A percentile compares a stretch with the other conserved stretches of the same genome.
Evolutionary conservation across 2,797 vertebrate species (phyloP).

Genomic region (Phoebastria nigripes): DNA sequence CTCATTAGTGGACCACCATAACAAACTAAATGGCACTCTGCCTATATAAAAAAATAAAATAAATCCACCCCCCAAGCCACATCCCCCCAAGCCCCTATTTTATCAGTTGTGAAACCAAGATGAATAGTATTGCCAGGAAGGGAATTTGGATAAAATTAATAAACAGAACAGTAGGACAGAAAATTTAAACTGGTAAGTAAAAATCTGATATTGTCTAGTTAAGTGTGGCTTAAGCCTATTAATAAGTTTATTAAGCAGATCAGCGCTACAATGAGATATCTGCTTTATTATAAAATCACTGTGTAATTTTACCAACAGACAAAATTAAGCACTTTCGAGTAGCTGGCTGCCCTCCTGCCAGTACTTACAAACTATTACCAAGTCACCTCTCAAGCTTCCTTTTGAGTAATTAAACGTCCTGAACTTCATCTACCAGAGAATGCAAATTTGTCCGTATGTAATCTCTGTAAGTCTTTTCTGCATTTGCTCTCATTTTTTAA

Average conservation of each 20-base stretch:
- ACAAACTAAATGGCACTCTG: not conserved
- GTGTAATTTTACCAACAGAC: not conserved
- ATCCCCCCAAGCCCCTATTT: not conserved
- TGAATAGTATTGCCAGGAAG: not conserved
- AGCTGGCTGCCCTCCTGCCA: not conserved
- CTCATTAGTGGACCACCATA: not conserved
- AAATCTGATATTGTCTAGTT: not conserved
- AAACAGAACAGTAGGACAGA: not conserved
- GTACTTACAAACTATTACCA: not conserved
- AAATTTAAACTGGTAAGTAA: not conserved
- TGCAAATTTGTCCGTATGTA: not conserved
- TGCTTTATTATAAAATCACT: not conserved
- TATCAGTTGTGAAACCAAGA: constrained; percentile 9
- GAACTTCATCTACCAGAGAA: not conserved
- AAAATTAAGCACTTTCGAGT: not conserved
- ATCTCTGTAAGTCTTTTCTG: not conserved
- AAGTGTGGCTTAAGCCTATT: not conserved
- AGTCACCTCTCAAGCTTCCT: not conserved
- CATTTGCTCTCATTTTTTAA: not conserved
- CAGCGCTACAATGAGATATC: not conserved
- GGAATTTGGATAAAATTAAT: not conserved
- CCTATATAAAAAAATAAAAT: not conserved
- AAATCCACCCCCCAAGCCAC: not conserved
- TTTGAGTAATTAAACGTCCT: not conserved
- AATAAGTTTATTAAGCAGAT: not conserved